These are phyloP conservation scores for Hephaestus fuliginosus DNA, from an alignment of 2,797 vertebrate species.

Conservation along the genomic window DNA sequence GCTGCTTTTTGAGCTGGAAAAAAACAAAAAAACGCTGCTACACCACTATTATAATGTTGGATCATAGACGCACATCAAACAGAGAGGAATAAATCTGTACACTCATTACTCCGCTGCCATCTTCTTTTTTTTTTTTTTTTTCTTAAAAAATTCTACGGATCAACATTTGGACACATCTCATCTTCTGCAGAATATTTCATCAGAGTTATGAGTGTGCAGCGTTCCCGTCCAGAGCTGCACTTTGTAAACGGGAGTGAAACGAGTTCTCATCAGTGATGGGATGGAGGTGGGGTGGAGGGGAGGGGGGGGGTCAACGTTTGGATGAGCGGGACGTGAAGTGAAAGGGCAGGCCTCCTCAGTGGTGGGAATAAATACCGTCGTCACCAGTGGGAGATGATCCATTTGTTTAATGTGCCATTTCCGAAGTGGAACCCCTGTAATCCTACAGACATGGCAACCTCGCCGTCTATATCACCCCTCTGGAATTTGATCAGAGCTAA, in stretches of 20 bases:
- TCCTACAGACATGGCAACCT: conserved; percentile 71
- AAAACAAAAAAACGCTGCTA: background rate
- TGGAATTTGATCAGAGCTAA: conserved; percentile 84
- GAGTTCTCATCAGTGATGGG: background rate
- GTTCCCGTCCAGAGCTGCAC: conserved; percentile 21
- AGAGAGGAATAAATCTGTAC: conserved; percentile 6
- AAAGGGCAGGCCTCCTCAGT: conserved; percentile 77
- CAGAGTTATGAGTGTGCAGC: background rate
- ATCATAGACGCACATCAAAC: conserved; percentile 41
- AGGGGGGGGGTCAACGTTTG: conserved; percentile 48
- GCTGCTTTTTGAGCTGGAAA: conserved; percentile 6
- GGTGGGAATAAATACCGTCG: conserved; percentile 74
- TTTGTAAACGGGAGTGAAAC: conserved; percentile 32
- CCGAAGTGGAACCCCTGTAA: conserved; percentile 71
- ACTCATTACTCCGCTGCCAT: conserved; percentile 32
- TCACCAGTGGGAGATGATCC: conserved; percentile 76
- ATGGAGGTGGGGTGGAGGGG: background rate
- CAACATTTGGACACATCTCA: background rate
- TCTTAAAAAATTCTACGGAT: conserved; percentile 20
- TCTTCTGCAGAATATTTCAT: conserved; percentile 20
- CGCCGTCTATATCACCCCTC: conserved; percentile 66
- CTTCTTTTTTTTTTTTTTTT: conserved; percentile 1
- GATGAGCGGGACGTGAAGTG: conserved; percentile 57
- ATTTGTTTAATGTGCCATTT: conserved; percentile 83
- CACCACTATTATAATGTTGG: background rate